Evolutionary conservation across 2,888 invertebrate genomes (phyloP), one percentile per base, ranked within the genome.

Genomic region (Thecophora atra): DNA sequence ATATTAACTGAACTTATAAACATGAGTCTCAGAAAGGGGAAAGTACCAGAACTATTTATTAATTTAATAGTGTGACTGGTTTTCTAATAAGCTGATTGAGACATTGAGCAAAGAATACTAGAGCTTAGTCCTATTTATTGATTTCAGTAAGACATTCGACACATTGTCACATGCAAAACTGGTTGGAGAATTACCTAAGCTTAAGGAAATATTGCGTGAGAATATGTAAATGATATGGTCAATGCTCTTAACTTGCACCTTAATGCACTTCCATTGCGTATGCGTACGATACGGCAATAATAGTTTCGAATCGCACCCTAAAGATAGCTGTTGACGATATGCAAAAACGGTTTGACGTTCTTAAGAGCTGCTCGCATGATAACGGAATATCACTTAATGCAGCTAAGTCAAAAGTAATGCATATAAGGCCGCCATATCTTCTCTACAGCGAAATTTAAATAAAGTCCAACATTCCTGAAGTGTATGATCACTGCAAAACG

Each of bases 131-230:
- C 30, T 30, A 30, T 30, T 30, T 4, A 8, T 30, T 30, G 30
- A 30, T 8, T 30, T 30, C 30, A 67, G 66, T 15, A 74, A 72
- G 42, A 71, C 73, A 2, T 73, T 73, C 37, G 71, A 67, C 42
- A 71, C 67, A 8, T n/a, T 72, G 19, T 60, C 54, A n/a, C 67
- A 72, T 58, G 28, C 37, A 44, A 66, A 66, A 15, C 17, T 70
- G 47, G 66, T 58, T 72, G 13, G 30, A 56, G 66, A 58, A 47
- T 19, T 72, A 72, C 26, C 30, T 72, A 13, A 30, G 17, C 8
- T 6, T 19, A 15, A 62, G 69, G 15, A 19, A 3, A 6, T 69
- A 26, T 30, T 13, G 56, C 1, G 69, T 68, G 1, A 56, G 47
- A 66, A 56, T 54, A 54, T 21, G 54, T 21, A 21, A n/a, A 54